Conservation (phyloP, 1,140 invertebrate species). For the Euwallacea similis region DNA sequence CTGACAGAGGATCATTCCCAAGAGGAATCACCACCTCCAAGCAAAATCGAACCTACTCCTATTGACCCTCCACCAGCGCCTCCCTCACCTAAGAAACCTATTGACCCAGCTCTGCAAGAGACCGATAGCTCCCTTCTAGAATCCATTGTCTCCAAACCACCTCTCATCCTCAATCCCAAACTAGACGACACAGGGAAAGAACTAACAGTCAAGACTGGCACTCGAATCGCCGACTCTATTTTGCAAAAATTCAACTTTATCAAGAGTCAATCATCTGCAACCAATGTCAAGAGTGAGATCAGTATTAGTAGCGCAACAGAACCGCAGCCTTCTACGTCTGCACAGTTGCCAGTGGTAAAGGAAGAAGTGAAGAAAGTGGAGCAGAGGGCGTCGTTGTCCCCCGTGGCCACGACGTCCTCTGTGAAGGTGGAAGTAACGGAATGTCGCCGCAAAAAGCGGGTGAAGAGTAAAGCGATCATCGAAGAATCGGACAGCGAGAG, state of each 20-base stretch:
- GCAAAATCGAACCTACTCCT: neutral
- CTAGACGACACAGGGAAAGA: conserved; percentile 54
- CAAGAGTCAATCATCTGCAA: conserved; percentile 40
- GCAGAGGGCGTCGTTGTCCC: neutral
- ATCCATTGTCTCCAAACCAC: conserved; percentile 45
- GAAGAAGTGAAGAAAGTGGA: neutral
- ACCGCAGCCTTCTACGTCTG: neutral
- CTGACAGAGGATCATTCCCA: neutral
- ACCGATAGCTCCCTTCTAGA: conserved; percentile 51
- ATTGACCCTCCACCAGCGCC: neutral
- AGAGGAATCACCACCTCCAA: neutral
- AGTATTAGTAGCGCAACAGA: conserved; percentile 34
- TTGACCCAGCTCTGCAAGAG: conserved; percentile 52
- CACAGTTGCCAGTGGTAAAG: neutral
- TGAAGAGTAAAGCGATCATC: conserved; percentile 55
- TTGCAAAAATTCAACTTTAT: conserved; percentile 51
- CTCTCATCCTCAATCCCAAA: conserved; percentile 50
- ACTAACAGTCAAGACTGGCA: conserved; percentile 48
- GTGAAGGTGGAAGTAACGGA: conserved; percentile 20
- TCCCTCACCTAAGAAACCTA: conserved; percentile 43
- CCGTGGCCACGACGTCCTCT: neutral
- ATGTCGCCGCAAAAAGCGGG: conserved; percentile 50
- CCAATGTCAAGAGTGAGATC: neutral
- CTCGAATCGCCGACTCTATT: conserved; percentile 51
- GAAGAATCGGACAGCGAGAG: conserved; percentile 61